phyloP scores from a whole-genome alignment of 2,113 vertebrate species.

The Pitta sordida region DNA sequence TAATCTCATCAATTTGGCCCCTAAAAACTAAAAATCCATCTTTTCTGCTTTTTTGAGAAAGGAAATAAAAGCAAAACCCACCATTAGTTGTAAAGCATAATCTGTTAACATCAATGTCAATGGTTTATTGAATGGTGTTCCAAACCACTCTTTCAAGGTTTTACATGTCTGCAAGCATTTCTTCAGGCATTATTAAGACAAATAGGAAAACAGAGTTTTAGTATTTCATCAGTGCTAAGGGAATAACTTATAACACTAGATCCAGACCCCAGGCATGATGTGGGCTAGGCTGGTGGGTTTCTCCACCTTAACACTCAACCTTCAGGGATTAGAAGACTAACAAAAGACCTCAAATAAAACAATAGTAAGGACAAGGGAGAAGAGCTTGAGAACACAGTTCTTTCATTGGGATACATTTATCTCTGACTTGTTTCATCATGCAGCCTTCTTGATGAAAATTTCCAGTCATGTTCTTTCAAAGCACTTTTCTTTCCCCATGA shows the following conservation, averaged over 20 bases:
- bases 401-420: background rate
- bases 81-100: background rate
- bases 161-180: constrained; percentile 40
- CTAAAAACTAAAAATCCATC: constrained; percentile 32
- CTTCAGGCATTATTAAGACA: constrained; percentile 32
- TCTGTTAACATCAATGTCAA: constrained; percentile 40
- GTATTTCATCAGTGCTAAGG: background rate
- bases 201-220: background rate
- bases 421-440: background rate
- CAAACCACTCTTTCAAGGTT: background rate
- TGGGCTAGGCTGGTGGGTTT: background rate
- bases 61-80: constrained; percentile 16
- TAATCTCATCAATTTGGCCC: constrained; percentile 20
- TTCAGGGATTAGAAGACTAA: background rate
- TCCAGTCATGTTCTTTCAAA: background rate
- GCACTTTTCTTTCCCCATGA: background rate
- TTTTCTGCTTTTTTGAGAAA: background rate
- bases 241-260: background rate
- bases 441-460: background rate
- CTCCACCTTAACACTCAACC: background rate
- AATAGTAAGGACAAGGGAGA: background rate
- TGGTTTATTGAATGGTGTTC: background rate
- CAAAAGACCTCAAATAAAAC: background rate
- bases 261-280: background rate
- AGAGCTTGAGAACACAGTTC: background rate